Conservation (phyloP, 2,888 invertebrate species). For the Lepidocyrtinus sp. region DNA sequence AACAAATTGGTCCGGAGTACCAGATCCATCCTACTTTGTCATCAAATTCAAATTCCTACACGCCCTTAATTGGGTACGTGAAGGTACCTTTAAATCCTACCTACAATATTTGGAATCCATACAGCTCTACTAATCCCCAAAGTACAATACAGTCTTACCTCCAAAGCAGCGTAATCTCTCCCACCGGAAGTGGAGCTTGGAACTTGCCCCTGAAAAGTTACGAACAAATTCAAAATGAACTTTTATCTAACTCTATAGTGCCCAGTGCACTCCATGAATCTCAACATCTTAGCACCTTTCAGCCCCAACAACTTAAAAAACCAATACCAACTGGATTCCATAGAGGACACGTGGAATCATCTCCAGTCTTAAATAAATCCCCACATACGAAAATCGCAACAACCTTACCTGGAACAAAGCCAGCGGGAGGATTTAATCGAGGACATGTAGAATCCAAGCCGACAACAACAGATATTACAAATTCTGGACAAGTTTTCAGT, state of each 20-base stretch:
- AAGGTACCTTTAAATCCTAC: constrained; percentile 47
- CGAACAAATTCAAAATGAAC: constrained; percentile 47
- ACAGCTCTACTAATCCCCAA: background rate
- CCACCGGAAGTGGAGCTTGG: background rate
- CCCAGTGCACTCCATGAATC: background rate
- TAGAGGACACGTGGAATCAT: constrained; percentile 66
- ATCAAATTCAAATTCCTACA: constrained; percentile 36
- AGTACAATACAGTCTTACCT: constrained; percentile 28
- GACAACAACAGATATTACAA: constrained; percentile 8
- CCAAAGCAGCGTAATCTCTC: constrained; percentile 21
- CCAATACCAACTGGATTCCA: constrained; percentile 54
- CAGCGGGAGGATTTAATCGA: constrained; percentile 57
- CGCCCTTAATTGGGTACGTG: constrained; percentile 42
- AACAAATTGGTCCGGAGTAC: constrained; percentile 53
- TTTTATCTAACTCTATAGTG: constrained; percentile 14
- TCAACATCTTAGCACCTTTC: background rate
- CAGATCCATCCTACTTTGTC: constrained; percentile 38
- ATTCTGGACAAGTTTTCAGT: constrained; percentile 3
- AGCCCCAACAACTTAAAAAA: background rate
- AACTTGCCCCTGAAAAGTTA: constrained; percentile 58
- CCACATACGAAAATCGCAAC: constrained; percentile 23
- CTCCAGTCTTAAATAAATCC: constrained; percentile 20
- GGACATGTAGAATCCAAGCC: constrained; percentile 63
- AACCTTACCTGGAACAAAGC: background rate
- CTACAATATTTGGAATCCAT: constrained; percentile 49